A percentile compares a stretch with the other conserved stretches of the same genome.
These are phyloP conservation scores for Cerastoderma edule DNA, from an alignment of 2,888 invertebrate species.

Conservation along the genomic window DNA sequence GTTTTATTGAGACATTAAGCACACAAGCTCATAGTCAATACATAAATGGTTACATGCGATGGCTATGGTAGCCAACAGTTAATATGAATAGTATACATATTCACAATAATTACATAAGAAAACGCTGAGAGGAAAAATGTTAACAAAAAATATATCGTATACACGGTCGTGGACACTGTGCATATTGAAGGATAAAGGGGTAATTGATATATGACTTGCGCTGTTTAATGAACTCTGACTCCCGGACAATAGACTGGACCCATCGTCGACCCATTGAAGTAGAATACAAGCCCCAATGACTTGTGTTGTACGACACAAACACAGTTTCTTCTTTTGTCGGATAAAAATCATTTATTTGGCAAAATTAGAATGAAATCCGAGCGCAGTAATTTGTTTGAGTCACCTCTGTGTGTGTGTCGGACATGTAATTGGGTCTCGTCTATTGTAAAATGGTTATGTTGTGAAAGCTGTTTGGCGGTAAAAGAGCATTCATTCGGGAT, in stretches of 20 bases:
- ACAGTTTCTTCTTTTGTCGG: slow-evolving; percentile 9
- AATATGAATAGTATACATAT: too few relatives aligned
- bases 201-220: slow-evolving; percentile 22
- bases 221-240: slow-evolving; percentile 15
- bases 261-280: slow-evolving; percentile 4
- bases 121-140: too few relatives aligned
- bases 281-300: not conserved
- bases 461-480: slow-evolving; percentile 2
- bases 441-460: too few relatives aligned
- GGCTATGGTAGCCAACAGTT: too few relatives aligned
- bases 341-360: slow-evolving; percentile 8
- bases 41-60: too few relatives aligned
- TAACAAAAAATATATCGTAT: too few relatives aligned
- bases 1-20: too few relatives aligned
- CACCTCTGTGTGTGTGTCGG: not conserved
- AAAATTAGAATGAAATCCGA: slow-evolving; percentile 20
- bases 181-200: not conserved
- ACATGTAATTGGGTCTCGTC: too few relatives aligned
- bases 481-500: too few relatives aligned
- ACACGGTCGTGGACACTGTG: too few relatives aligned
- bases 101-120: too few relatives aligned
- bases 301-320: not conserved
- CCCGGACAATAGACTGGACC: slow-evolving; percentile 19
- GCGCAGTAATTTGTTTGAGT: not conserved
- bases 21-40: too few relatives aligned